Percentiles rank a stretch among this genome's conserved stretches.
These are phyloP conservation scores for Psilopogon haemacephalus DNA, from an alignment of 2,113 vertebrate genomes.

Conservation along the genomic window DNA sequence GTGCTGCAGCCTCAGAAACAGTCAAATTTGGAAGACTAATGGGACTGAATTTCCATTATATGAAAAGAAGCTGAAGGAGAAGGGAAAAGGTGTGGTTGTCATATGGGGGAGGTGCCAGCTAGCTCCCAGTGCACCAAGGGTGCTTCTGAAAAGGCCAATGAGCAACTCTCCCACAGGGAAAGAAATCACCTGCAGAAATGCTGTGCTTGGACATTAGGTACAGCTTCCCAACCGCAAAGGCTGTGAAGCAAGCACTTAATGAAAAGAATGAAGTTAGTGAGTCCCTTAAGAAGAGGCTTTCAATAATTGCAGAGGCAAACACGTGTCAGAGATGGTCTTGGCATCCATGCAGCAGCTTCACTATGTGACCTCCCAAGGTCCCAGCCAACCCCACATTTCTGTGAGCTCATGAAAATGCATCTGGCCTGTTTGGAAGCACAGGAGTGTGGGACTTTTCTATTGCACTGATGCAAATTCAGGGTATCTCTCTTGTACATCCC, in stretches of 20 bases:
- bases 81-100: background rate
- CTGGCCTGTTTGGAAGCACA: background rate
- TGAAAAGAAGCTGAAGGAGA: background rate
- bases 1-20: background rate
- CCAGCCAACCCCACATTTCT: background rate
- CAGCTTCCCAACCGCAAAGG: background rate
- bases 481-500: background rate
- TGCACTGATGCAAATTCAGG: background rate
- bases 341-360: background rate
- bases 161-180: background rate
- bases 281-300: background rate
- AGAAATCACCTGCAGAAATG: background rate
- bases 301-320: background rate
- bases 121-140: background rate
- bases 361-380: background rate
- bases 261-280: background rate
- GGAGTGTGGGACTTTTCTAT: background rate
- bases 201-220: background rate
- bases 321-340: background rate
- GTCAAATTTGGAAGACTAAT: rapidly evolving
- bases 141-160: background rate
- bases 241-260: background rate
- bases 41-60: background rate
- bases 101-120: background rate
- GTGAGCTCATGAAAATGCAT: background rate